Evolutionary conservation across 2,797 vertebrate genomes (phyloP).

Genomic region (Periophthalmus magnuspinnatus): DNA sequence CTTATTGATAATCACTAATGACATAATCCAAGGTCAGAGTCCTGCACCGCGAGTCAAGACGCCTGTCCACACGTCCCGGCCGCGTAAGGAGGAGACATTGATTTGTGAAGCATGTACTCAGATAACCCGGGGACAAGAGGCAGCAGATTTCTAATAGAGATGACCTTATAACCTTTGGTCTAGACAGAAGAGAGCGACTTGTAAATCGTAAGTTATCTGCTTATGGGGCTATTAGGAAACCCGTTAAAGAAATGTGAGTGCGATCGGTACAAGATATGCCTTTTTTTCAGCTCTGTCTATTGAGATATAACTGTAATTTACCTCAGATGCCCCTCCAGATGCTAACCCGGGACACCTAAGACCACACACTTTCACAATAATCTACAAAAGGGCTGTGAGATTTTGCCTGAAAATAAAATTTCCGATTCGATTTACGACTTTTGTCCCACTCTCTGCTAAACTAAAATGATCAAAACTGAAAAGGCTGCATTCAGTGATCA

Average conservation of each 20-base stretch:
- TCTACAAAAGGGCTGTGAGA: too few relatives aligned
- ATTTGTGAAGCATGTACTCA: conserved; percentile 26
- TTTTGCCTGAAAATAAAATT: too few relatives aligned
- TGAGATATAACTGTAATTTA: neutral
- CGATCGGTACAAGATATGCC: neutral
- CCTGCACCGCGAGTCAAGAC: conserved; percentile 11
- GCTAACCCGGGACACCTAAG: neutral
- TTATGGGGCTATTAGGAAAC: neutral
- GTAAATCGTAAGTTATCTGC: neutral
- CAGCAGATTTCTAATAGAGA: conserved; percentile 14
- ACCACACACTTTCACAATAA: neutral
- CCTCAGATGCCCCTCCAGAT: neutral
- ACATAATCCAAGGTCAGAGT: conserved; percentile 29
- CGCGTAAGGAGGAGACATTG: conserved; percentile 21
- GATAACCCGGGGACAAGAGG: conserved; percentile 24
- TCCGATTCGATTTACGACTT: too few relatives aligned
- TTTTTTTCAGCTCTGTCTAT: neutral
- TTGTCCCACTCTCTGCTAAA: too few relatives aligned
- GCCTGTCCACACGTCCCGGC: conserved; percentile 5
- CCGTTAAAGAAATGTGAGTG: neutral
- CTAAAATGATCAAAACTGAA: too few relatives aligned
- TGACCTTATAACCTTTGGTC: conserved; percentile 37
- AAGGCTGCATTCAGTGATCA: too few relatives aligned
- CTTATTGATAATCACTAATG: conserved; percentile 21
- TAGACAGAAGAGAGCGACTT: neutral